phyloP scores from a whole-genome alignment of 2,113 vertebrate species.

The human (Homo sapiens) region DNA sequence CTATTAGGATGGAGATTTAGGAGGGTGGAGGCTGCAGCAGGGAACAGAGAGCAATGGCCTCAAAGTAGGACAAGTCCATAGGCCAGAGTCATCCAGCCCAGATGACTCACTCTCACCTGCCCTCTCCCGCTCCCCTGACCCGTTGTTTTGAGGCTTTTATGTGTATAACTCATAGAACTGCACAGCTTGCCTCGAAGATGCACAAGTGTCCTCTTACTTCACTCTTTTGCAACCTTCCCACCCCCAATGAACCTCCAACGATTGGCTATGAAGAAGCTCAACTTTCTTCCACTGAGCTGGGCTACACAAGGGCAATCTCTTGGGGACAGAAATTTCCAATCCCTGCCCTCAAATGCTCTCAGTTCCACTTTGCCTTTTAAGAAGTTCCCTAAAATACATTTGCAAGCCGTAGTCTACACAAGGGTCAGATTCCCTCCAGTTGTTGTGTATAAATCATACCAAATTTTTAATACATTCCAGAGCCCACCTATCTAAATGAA shows the following conservation, averaged over 20 bases:
- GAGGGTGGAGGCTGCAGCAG: not conserved
- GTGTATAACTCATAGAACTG: slow-evolving; percentile 51
- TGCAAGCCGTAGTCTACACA: slow-evolving; percentile 16
- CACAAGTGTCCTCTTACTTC: slow-evolving; percentile 58
- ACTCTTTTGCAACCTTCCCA: slow-evolving; percentile 64
- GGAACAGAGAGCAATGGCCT: slow-evolving; percentile 16
- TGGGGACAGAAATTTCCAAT: slow-evolving; percentile 44
- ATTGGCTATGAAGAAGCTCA: slow-evolving; percentile 65
- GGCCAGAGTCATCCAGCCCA: not conserved
- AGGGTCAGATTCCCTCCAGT: slow-evolving; percentile 45
- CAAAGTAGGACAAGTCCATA: slow-evolving; percentile 33
- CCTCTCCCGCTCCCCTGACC: not conserved
- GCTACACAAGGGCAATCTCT: not conserved
- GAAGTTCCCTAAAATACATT: slow-evolving; percentile 55
- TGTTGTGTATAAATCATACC: not conserved
- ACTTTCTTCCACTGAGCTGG: slow-evolving; percentile 62
- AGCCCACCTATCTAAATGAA: slow-evolving; percentile 27
- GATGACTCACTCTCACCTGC: not conserved
- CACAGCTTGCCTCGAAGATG: slow-evolving; percentile 38
- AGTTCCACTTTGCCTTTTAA: slow-evolving; percentile 55
- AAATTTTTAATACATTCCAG: slow-evolving; percentile 36
- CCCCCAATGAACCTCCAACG: slow-evolving; percentile 31
- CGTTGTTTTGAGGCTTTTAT: slow-evolving; percentile 50
- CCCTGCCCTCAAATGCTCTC: slow-evolving; percentile 11
- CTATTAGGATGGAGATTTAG: not conserved